phyloP scores from a whole-genome alignment of 2,113 vertebrate genomes.

The Salvelinus sp. region DNA sequence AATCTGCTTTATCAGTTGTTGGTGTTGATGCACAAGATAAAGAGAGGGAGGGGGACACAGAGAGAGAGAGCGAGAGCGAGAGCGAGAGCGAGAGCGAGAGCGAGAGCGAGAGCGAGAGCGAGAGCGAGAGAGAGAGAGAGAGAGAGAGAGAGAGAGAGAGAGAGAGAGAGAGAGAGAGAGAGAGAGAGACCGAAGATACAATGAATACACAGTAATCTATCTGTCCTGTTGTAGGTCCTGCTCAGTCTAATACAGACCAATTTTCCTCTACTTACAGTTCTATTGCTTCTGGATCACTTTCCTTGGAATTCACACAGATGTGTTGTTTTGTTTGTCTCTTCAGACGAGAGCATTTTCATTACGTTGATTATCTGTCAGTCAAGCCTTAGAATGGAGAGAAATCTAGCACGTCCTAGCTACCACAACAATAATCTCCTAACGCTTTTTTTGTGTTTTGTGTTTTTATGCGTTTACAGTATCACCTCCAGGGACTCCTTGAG shows the following conservation, averaged over 20 bases:
- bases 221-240: background rate
- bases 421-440: too few species aligned
- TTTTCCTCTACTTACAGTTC: too few species aligned
- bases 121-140: constrained; percentile 8
- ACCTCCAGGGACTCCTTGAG: too few species aligned
- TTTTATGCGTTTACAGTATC: too few species aligned
- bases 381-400: too few species aligned
- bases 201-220: background rate
- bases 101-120: background rate
- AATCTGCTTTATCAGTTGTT: constrained; percentile 65
- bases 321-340: too few species aligned
- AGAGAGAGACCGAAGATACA: background rate
- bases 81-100: background rate
- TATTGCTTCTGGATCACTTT: too few species aligned
- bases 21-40: constrained; percentile 27
- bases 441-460: too few species aligned
- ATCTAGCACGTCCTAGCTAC: too few species aligned
- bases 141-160: background rate
- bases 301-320: too few species aligned
- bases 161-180: background rate
- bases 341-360: too few species aligned
- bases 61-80: background rate
- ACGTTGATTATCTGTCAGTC: too few species aligned
- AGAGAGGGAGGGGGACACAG: constrained; percentile 13
- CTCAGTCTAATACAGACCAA: background rate